phyloP scores from a whole-genome alignment of 2,888 invertebrate genomes.

The Philonicus albiceps region DNA sequence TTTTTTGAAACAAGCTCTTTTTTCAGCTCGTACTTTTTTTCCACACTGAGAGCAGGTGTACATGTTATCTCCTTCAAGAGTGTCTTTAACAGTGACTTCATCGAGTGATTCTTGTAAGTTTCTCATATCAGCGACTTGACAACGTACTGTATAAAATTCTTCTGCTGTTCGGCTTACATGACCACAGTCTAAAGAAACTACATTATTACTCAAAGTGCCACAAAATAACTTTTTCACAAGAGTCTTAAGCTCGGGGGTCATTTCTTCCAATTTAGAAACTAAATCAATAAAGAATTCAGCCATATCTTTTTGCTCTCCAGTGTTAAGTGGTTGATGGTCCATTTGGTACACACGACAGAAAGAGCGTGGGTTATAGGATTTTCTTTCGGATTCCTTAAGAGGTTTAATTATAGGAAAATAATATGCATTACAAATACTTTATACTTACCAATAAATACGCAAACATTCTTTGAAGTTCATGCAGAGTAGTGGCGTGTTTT shows the following conservation, averaged over 20 bases:
- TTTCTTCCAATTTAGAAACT: constrained; percentile 94
- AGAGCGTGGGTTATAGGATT: constrained; percentile 93
- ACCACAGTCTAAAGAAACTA: constrained; percentile 93
- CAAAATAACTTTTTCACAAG: constrained; percentile 92
- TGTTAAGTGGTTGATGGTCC: constrained; percentile 95
- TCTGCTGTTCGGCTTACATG: constrained; percentile 94
- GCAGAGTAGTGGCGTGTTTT: constrained; percentile 82
- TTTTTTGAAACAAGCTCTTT: constrained; percentile 92
- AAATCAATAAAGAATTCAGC: constrained; percentile 97
- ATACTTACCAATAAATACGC: constrained; percentile 75
- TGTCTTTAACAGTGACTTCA: constrained; percentile 97
- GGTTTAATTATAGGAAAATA: constrained; percentile 40
- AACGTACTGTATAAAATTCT: constrained; percentile 95
- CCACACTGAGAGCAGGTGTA: constrained; percentile 96
- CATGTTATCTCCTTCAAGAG: constrained; percentile 96
- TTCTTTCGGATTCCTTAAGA: constrained; percentile 85
- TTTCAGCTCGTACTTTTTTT: constrained; percentile 94
- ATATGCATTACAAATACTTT: neutral
- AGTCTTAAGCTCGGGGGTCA: constrained; percentile 88
- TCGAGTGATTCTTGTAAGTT: constrained; percentile 93
- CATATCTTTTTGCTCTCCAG: constrained; percentile 98
- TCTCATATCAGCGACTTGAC: constrained; percentile 96
- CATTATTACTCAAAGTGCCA: constrained; percentile 93
- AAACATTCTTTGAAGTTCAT: constrained; percentile 94
- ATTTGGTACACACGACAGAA: constrained; percentile 97